Conservation (phyloP, 2,888 invertebrate species). For the Plebejus argus region DNA sequence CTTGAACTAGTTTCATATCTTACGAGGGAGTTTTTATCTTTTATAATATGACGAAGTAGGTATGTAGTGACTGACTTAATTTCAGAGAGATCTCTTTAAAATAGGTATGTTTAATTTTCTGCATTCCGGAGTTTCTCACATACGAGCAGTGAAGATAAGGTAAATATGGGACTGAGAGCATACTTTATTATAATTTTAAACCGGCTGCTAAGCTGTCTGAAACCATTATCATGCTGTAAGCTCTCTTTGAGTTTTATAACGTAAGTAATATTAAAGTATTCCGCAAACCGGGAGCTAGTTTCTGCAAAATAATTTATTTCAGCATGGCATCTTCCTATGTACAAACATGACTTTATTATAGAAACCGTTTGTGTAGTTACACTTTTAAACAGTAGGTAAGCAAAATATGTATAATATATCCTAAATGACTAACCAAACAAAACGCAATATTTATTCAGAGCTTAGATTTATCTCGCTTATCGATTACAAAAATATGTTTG, state of each 20-base stretch:
- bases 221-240: not conserved
- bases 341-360: not conserved
- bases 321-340: not conserved
- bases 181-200: not conserved
- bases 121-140: not conserved
- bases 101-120: slow-evolving; percentile 9
- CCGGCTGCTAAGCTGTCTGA: not conserved
- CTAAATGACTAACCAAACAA: not conserved
- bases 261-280: not conserved
- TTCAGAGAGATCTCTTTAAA: slow-evolving; percentile 26
- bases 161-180: slow-evolving; percentile 1
- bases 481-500: not conserved
- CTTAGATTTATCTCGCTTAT: not conserved
- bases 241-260: not conserved
- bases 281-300: not conserved
- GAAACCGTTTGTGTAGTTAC: not conserved
- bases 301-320: not conserved
- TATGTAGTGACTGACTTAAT: slow-evolving; percentile 24
- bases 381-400: not conserved
- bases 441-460: not conserved
- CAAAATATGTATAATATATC: too few species aligned
- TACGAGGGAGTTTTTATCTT: slow-evolving; percentile 32
- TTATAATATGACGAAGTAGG: slow-evolving; percentile 18
- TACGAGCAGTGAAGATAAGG: slow-evolving; percentile 8
- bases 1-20: slow-evolving; percentile 37